Conservation (phyloP, 92 coral and sea anemone species). For the Micromussa lordhowensis region DNA sequence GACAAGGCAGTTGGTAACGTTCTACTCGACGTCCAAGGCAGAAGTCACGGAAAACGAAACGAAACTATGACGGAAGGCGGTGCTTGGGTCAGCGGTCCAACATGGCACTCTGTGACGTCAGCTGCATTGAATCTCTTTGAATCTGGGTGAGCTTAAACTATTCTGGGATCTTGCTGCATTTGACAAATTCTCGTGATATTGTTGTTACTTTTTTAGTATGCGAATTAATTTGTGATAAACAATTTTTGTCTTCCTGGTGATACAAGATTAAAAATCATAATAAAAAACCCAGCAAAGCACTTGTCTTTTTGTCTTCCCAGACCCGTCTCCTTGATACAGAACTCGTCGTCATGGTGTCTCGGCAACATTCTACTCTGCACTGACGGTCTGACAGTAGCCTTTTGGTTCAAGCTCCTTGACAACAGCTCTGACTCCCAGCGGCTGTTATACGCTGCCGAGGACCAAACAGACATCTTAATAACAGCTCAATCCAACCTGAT, state of each 20-base stretch:
- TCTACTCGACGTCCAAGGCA: conserved; percentile 29
- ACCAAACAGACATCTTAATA: conserved; percentile 37
- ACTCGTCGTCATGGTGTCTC: conserved; percentile 33
- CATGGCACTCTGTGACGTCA: conserved; percentile 37
- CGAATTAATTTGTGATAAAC: no score
- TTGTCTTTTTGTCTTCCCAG: conserved; percentile 19
- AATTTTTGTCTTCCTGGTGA: no score
- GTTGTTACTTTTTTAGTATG: no score
- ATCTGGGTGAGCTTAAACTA: conserved; percentile 12
- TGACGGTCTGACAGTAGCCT: conserved; percentile 56
- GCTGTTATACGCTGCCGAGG: conserved; percentile 33
- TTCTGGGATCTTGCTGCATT: background rate
- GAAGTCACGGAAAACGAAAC: background rate
- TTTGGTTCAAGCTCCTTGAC: conserved; percentile 61
- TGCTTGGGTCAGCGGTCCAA: conserved; percentile 41
- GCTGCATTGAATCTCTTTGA: conserved; percentile 10
- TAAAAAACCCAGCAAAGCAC: no score
- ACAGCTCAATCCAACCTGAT: background rate
- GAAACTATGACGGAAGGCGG: background rate
- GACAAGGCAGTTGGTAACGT: conserved; percentile 56
- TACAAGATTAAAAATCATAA: no score
- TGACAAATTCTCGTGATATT: no score
- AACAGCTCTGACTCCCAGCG: conserved; percentile 22
- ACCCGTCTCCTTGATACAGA: conserved; percentile 38
- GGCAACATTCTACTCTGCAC: conserved; percentile 39